phyloP scores from a whole-genome alignment of 2,113 vertebrate genomes.

The Forbesichthys agassizii region DNA sequence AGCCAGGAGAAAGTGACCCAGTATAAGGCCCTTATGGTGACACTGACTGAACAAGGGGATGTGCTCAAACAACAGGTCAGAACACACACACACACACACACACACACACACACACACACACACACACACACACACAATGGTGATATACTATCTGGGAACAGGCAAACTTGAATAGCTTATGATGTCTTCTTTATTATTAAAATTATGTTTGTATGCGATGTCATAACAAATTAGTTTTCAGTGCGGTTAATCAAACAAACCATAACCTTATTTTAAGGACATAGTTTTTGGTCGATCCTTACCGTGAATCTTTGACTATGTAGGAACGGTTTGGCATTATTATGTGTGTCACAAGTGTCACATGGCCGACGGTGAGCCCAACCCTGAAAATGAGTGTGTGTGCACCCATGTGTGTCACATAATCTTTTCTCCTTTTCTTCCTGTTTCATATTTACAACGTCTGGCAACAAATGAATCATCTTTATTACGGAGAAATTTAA shows the following conservation, averaged over 20 bases:
- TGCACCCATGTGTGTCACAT: conserved; percentile 63
- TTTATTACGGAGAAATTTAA: conserved; percentile 81
- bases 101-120: not conserved
- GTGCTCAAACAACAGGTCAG: conserved; percentile 59
- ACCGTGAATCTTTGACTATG: too few relatives aligned
- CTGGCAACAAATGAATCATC: conserved; percentile 82
- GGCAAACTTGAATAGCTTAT: too few relatives aligned
- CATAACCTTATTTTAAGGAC: too few relatives aligned
- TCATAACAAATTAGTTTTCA: too few relatives aligned
- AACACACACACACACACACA: not conserved
- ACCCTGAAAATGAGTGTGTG: conserved; percentile 24
- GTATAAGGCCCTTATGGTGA: conserved; percentile 39
- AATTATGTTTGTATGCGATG: too few relatives aligned
- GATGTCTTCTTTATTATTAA: too few relatives aligned
- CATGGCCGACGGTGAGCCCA: too few relatives aligned
- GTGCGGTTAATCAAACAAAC: too few relatives aligned
- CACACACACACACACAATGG: not conserved
- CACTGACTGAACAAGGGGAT: conserved; percentile 46
- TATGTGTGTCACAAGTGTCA: too few relatives aligned
- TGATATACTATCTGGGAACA: too few relatives aligned
- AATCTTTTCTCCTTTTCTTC: conserved; percentile 65
- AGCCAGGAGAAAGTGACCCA: conserved; percentile 53
- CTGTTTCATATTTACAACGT: conserved; percentile 78
- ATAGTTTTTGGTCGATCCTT: too few relatives aligned
- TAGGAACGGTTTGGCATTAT: too few relatives aligned